Conservation (phyloP, 2,797 vertebrate species). For the Rhinella marina region DNA sequence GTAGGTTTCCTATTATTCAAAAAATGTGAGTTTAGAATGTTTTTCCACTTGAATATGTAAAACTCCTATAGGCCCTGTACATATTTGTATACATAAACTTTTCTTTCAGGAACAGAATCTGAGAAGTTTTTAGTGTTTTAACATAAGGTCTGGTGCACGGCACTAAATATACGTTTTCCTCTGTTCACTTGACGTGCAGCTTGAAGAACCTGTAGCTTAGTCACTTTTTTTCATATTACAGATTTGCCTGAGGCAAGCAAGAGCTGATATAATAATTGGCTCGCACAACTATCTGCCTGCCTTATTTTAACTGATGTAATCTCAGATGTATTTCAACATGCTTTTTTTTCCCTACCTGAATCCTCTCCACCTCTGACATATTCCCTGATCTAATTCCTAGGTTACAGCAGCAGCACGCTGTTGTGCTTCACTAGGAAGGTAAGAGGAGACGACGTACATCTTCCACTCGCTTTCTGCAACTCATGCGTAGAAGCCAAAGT, state of each 20-base stretch:
- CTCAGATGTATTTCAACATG: constrained; percentile 79
- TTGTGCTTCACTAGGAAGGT: constrained; percentile 85
- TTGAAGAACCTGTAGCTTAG: constrained; percentile 74
- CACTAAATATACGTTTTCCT: background rate
- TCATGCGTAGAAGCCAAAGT: constrained; percentile 76
- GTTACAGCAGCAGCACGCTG: constrained; percentile 72
- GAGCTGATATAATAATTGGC: constrained; percentile 83
- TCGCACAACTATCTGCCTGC: constrained; percentile 80
- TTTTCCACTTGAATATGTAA: background rate
- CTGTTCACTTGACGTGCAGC: constrained; percentile 53
- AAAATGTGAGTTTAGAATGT: too few species aligned
- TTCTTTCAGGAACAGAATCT: background rate
- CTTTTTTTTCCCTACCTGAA: constrained; percentile 70
- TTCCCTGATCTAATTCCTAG: constrained; percentile 71
- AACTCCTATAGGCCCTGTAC: background rate
- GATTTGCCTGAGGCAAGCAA: constrained; percentile 76
- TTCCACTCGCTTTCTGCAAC: constrained; percentile 67
- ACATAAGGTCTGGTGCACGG: background rate
- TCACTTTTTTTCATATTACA: constrained; percentile 76
- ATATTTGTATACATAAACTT: background rate
- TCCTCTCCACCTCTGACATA: constrained; percentile 72
- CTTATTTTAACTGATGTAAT: constrained; percentile 80
- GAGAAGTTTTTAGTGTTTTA: background rate
- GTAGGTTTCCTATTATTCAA: too few species aligned
- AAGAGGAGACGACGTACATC: constrained; percentile 79